Base-by-base conservation (phyloP, 2,113 vertebrate species). In the Dicentrarchus labrax region DNA sequence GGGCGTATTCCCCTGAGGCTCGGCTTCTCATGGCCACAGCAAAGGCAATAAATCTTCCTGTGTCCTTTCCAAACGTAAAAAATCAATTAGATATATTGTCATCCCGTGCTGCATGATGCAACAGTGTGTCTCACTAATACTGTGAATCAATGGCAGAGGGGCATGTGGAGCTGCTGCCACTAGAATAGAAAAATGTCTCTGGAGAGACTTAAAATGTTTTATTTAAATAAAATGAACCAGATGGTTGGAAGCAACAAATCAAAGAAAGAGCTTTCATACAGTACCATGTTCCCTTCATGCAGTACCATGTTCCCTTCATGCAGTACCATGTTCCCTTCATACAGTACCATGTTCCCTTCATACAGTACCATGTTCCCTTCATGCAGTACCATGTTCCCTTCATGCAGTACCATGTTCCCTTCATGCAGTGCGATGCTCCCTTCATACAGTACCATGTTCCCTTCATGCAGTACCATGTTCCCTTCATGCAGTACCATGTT, bases 41-140 rank as follows among this genome's bases (percentile, higher is more conserved):
- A 72, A 69, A 76, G 30, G 60, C 51, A 74, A 84, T 90, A 72
- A 65, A 87, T 90, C 77, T 80, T 69, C 30, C 43, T 3, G 45
- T 84, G 77, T 76, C 62, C 67, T 79, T 83, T 86, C 0, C 4
- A 61, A 83, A 76, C 17, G 2, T 22, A 50, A 87, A 71, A 78
- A 84, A 83, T 84, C 61, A 64, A 83, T 82, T 61, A 22, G 36
- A 54, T 72, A 48, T 82, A 86, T 61, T 51, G 47, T 79, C 64
- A 51, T 12, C 12, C 41, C 5, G 0, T 21, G 61, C 1, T 5
- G 41, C 38, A 30, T 51, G 47, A 67, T 6, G 12, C 48, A 54
- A 47, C 2, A 17, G 39, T 61, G 21, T 38, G 64, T 62, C 78
- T 64, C 17, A 71, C 54, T 80, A 61, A n/a, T 39, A 17, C 16